These are phyloP conservation scores for Alcedo quadribrachys DNA, from an alignment of 2,797 vertebrate species.

Conservation along the genomic window DNA sequence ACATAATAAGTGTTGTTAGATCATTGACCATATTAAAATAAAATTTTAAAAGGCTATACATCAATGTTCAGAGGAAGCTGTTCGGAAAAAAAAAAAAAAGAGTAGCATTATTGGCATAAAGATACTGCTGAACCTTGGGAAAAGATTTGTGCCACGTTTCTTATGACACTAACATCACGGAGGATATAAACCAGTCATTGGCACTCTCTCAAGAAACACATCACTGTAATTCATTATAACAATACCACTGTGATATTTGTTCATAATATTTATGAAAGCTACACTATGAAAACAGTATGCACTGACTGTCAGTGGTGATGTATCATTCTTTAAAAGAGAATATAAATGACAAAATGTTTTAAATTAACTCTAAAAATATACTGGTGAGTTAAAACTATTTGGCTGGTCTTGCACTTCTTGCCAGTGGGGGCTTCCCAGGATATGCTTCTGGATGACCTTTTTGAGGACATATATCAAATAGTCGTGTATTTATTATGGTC, in stretches of 20 bases:
- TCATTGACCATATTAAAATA: constrained; percentile 65
- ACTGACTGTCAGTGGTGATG: constrained; percentile 71
- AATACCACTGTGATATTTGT: constrained; percentile 74
- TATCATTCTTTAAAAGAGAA: constrained; percentile 72
- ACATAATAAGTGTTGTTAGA: constrained; percentile 63
- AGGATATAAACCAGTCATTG: constrained; percentile 78
- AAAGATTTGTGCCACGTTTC: constrained; percentile 76
- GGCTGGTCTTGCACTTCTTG: neutral
- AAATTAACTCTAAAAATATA: constrained; percentile 71
- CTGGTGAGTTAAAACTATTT: constrained; percentile 26
- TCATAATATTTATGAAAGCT: constrained; percentile 80
- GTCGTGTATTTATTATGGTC: constrained; percentile 45
- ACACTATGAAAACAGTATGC: constrained; percentile 74
- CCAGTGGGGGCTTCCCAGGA: constrained; percentile 53
- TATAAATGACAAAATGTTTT: constrained; percentile 59
- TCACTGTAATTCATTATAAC: constrained; percentile 77
- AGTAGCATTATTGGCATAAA: constrained; percentile 63
- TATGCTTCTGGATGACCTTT: constrained; percentile 54
- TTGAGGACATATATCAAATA: constrained; percentile 45
- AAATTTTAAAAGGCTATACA: constrained; percentile 53
- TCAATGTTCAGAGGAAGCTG: constrained; percentile 49
- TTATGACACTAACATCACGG: constrained; percentile 72
- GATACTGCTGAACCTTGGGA: constrained; percentile 67
- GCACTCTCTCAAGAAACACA: constrained; percentile 77
- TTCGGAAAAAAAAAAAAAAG: constrained; percentile 10